A percentile compares a stretch with the other conserved stretches of the same genome.
Evolutionary conservation across 2,888 invertebrate species (phyloP).

Genomic region (Steinernema scapterisci): DNA sequence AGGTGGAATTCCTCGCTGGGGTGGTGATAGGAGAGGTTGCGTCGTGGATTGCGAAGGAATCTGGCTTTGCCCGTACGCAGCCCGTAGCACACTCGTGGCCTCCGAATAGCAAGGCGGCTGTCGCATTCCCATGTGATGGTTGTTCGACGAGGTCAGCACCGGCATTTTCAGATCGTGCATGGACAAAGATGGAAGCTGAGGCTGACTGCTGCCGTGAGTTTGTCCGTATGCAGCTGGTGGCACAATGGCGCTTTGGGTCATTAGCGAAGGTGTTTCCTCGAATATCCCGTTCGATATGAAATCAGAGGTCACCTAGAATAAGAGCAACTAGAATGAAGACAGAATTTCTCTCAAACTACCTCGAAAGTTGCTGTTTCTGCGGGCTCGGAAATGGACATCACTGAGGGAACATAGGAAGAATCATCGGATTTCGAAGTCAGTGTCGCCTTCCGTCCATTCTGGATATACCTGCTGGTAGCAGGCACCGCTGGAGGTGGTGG

Average conservation of each 20-base stretch:
- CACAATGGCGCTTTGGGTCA: slow-evolving; percentile 5
- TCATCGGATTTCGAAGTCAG: neutral
- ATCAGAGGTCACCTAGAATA: neutral
- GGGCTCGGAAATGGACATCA: neutral
- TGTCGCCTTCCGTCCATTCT: neutral
- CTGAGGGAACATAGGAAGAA: neutral
- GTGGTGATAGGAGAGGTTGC: slow-evolving; percentile 1
- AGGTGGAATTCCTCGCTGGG: neutral
- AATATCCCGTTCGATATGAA: neutral
- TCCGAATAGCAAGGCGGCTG: slow-evolving; percentile 27
- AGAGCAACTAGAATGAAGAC: neutral
- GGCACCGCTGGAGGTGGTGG: neutral
- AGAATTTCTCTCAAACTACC: neutral
- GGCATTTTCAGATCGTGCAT: slow-evolving; percentile 15
- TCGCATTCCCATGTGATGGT: neutral
- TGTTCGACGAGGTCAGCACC: neutral
- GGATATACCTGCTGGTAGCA: neutral
- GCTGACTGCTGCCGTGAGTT: neutral
- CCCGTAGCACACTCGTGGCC: neutral
- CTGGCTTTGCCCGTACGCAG: neutral
- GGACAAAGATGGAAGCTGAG: neutral
- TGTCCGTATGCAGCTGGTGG: neutral
- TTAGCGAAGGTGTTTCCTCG: neutral
- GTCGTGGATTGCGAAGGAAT: neutral
- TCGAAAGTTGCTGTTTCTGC: neutral